Evolutionary conservation across 2,113 vertebrate genomes (phyloP).

Genomic region (Arvicanthis niloticus): DNA sequence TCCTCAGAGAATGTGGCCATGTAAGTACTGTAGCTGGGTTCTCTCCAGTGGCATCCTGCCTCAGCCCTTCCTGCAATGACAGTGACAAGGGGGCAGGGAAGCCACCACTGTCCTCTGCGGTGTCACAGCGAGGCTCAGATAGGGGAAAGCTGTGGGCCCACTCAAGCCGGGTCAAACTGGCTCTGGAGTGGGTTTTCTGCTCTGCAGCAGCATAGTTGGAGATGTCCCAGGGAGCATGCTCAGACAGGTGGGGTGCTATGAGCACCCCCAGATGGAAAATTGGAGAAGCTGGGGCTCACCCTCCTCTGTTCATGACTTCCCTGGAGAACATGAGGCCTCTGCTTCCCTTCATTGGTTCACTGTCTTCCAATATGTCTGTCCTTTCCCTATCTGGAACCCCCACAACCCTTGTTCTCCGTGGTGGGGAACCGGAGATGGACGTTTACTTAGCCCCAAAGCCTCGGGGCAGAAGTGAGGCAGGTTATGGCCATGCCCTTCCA

Average conservation of each 20-base stretch:
- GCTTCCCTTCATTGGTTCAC: background rate
- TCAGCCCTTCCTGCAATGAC: background rate
- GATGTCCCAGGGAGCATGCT: rapidly evolving
- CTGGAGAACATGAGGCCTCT: background rate
- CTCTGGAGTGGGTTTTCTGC: background rate
- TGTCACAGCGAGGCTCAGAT: background rate
- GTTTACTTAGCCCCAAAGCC: background rate
- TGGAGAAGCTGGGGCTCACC: background rate
- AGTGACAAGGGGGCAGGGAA: background rate
- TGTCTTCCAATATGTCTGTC: background rate
- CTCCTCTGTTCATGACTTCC: background rate
- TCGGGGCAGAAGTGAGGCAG: background rate
- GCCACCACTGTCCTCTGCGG: rapidly evolving
- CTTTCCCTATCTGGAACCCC: background rate
- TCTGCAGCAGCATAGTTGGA: background rate
- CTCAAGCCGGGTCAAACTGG: background rate
- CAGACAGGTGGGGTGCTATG: rapidly evolving
- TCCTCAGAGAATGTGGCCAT: background rate
- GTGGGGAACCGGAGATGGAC: background rate
- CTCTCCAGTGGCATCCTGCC: background rate
- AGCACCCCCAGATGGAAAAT: background rate
- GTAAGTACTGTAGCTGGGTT: background rate
- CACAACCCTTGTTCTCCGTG: background rate
- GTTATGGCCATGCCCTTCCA: background rate
- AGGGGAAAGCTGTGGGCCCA: background rate